Evolutionary conservation across 2,888 invertebrate genomes (phyloP), one percentile per base, ranked within the genome.

Genomic region (Plebejus anna): DNA sequence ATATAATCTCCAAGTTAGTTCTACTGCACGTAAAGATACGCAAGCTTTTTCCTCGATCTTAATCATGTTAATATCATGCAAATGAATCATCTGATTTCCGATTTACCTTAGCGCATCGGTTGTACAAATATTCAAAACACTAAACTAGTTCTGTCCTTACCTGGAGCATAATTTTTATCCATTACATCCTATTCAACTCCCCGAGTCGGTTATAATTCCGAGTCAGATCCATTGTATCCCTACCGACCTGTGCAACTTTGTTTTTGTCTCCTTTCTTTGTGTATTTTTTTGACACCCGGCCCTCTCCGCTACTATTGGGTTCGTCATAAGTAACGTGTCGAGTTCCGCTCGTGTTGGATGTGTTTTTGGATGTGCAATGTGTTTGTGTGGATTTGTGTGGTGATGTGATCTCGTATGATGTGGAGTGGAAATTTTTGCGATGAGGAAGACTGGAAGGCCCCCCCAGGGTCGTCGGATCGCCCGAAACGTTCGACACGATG

Each of bases 191-290:
- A 73, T 73, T 73, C 73, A 32, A 55, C 73, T 73, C 51, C 28
- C 73, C 32, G 28, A 73, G 51, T 51, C 51, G 51, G 73, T 73
- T 51, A 73, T 73, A 73, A 51, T 73, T 55, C 32, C 28, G 72
- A 72, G 72, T 47, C 47, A 42, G 28, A 5, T 32, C 32, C 73
- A 51, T 73, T 73, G 73, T 73, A 73, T 72, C 72, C 72, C 72
- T 42, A 71, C 71, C 71, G 22, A 72, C 73, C 73, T 73, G 73
- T 73, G 51, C 73, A 51, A 73, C 73, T 51, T 55, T 73, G 51
- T 73, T 51, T 73, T 73, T 73, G 51, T 73, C 47, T 73, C 73
- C 51, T 73, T 55, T 73, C 73, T 73, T 73, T 73, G 72, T 73
- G 55, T 73, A 47, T 72, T 73, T 73, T 73, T 73, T 73, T 55